phyloP scores from a whole-genome alignment of 2,797 vertebrate genomes.

The Naso thynnoides region DNA sequence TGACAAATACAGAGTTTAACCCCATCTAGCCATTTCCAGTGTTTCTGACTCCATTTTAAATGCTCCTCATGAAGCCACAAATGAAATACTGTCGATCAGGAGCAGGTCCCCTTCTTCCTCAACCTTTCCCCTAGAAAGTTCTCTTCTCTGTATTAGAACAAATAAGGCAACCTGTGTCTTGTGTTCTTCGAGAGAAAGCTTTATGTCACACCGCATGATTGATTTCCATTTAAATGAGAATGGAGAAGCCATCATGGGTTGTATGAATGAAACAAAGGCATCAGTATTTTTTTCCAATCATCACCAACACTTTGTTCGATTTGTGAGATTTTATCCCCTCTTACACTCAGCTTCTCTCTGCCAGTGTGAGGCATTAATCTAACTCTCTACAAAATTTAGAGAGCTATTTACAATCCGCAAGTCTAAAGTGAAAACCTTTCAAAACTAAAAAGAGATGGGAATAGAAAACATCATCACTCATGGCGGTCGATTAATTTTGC shows the following conservation, averaged over 20 bases:
- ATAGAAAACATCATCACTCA: constrained; percentile 66
- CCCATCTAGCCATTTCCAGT: constrained; percentile 21
- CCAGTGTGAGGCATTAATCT: constrained; percentile 63
- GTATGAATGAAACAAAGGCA: constrained; percentile 61
- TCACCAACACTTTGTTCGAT: constrained; percentile 57
- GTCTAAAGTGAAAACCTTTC: constrained; percentile 62
- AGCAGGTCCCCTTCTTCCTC: constrained; percentile 15
- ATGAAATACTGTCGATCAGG: constrained; percentile 31
- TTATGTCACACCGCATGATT: constrained; percentile 50
- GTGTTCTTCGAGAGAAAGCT: constrained; percentile 34
- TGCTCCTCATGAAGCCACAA: constrained; percentile 24
- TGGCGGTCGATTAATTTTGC: constrained; percentile 62
- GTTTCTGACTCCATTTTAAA: constrained; percentile 36
- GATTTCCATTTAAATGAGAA: constrained; percentile 70
- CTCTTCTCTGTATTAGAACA: constrained; percentile 27
- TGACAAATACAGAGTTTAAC: constrained; percentile 50
- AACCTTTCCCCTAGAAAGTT: constrained; percentile 30
- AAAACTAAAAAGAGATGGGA: constrained; percentile 48
- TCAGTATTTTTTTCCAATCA: constrained; percentile 62
- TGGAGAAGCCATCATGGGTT: constrained; percentile 27
- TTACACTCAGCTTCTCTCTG: constrained; percentile 38
- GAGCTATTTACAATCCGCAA: constrained; percentile 72
- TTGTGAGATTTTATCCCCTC: constrained; percentile 37
- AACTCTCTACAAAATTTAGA: constrained; percentile 61
- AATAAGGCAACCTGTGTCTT: constrained; percentile 37